These are phyloP conservation scores for Littorina saxatilis DNA, from an alignment of 1,140 invertebrate genomes.

Conservation along the genomic window DNA sequence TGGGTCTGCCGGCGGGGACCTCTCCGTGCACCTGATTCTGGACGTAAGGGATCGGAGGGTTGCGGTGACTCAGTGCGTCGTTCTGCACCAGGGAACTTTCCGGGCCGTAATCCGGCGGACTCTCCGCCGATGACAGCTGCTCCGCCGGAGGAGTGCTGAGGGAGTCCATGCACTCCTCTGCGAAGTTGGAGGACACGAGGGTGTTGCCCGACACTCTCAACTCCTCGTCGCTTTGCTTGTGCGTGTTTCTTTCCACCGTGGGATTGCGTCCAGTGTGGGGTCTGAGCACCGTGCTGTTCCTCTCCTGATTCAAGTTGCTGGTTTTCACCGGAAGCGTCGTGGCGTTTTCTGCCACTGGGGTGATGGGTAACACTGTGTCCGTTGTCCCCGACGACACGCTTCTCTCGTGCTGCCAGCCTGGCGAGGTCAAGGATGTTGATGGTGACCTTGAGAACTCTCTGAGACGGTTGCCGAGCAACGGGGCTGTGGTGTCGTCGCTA, in stretches of 20 bases:
- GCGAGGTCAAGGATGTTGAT: not conserved
- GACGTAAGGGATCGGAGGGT: slow-evolving; percentile 84
- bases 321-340: slow-evolving; percentile 50
- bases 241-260: slow-evolving; percentile 88
- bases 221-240: slow-evolving; percentile 78
- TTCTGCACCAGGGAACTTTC: slow-evolving; percentile 76
- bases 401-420: slow-evolving; percentile 39
- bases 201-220: slow-evolving; percentile 79
- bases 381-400: slow-evolving; percentile 68
- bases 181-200: slow-evolving; percentile 79
- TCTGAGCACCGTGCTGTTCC: slow-evolving; percentile 78
- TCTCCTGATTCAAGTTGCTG: slow-evolving; percentile 63
- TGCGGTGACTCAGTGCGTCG: slow-evolving; percentile 72
- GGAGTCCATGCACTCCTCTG: slow-evolving; percentile 68
- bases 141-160: slow-evolving; percentile 35
- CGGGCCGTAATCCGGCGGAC: slow-evolving; percentile 73
- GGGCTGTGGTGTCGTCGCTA: slow-evolving; percentile 49
- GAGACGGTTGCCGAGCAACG: slow-evolving; percentile 35
- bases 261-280: slow-evolving; percentile 93
- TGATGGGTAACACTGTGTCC: slow-evolving; percentile 75
- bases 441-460: slow-evolving; percentile 17
- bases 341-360: slow-evolving; percentile 73
- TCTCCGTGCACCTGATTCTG: slow-evolving; percentile 81
- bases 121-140: slow-evolving; percentile 31
- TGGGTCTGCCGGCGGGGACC: slow-evolving; percentile 64